phyloP scores from a whole-genome alignment of 1,140 invertebrate species.

The Dendroctonus ponderosae region DNA sequence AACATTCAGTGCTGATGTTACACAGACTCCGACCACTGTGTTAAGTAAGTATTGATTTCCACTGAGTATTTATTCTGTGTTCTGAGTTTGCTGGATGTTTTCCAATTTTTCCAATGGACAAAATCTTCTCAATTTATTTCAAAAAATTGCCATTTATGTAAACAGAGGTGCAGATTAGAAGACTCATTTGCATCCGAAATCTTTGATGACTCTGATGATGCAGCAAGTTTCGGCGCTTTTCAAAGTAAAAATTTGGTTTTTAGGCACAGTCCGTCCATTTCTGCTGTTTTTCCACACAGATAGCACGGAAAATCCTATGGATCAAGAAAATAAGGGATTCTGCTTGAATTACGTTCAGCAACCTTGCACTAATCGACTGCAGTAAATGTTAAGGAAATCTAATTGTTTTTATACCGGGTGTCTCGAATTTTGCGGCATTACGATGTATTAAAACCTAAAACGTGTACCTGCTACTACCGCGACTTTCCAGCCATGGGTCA shows the following conservation, averaged over 20 bases:
- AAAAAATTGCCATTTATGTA: not conserved
- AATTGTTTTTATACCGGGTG: no score
- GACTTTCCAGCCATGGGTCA: no score
- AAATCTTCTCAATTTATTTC: not conserved
- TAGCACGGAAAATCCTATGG: not conserved
- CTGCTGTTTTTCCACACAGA: constrained; percentile 17
- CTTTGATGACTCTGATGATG: no score
- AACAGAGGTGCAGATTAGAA: no score
- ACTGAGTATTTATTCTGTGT: not conserved
- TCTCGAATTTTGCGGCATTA: no score
- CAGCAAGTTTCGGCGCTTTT: not conserved
- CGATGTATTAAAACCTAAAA: no score
- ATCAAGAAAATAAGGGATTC: constrained; percentile 15
- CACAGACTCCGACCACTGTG: constrained; percentile 59
- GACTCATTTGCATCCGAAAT: no score
- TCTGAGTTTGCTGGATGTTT: not conserved
- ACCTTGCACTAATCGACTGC: constrained; percentile 15
- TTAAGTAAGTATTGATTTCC: constrained; percentile 58
- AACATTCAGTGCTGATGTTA: constrained; percentile 64
- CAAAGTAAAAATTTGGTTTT: not conserved
- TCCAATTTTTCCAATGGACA: no score
- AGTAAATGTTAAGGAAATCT: not conserved
- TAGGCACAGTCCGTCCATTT: constrained; percentile 18
- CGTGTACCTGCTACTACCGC: no score
- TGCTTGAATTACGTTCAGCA: constrained; percentile 21